Evolutionary conservation across 2,113 vertebrate species (phyloP).

Genomic region (Phoenicopterus ruber): DNA sequence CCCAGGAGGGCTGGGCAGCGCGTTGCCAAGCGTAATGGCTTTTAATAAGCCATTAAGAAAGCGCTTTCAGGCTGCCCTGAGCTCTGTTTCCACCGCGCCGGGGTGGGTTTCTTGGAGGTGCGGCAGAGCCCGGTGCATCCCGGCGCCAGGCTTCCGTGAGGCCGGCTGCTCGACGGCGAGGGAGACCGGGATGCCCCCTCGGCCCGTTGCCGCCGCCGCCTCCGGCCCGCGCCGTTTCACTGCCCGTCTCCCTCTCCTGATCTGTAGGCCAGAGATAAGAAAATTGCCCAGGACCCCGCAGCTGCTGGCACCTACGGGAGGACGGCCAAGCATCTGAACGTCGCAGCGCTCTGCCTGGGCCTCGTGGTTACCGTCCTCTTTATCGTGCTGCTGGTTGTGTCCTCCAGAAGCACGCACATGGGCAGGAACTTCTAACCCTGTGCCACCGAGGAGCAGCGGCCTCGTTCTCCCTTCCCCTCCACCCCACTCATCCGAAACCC

Average conservation of each 20-base stretch:
- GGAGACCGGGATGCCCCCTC: not conserved
- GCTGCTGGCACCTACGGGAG: fast-evolving
- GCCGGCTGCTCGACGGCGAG: not conserved
- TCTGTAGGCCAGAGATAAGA: not conserved
- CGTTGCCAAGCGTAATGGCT: not conserved
- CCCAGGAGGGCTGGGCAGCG: not conserved
- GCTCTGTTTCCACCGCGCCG: fast-evolving
- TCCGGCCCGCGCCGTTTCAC: too few relatives aligned
- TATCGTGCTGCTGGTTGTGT: fast-evolving
- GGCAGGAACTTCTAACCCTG: fast-evolving
- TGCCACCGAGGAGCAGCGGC: not conserved
- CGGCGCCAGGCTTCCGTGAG: not conserved
- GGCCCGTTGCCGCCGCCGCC: not conserved
- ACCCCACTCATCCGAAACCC: too few relatives aligned
- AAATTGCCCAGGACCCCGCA: not conserved
- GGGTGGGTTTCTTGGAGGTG: not conserved
- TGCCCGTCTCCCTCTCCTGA: not conserved
- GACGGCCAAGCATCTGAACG: not conserved
- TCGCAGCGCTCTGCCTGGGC: not conserved
- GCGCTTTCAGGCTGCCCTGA: not conserved
- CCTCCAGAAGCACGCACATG: fast-evolving
- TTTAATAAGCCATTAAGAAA: not conserved
- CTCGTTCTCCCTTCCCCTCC: not conserved
- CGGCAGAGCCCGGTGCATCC: not conserved
- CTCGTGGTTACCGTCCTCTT: fast-evolving